Base-by-base conservation (phyloP, 2,113 vertebrate genomes). In the Cathartes aura region DNA sequence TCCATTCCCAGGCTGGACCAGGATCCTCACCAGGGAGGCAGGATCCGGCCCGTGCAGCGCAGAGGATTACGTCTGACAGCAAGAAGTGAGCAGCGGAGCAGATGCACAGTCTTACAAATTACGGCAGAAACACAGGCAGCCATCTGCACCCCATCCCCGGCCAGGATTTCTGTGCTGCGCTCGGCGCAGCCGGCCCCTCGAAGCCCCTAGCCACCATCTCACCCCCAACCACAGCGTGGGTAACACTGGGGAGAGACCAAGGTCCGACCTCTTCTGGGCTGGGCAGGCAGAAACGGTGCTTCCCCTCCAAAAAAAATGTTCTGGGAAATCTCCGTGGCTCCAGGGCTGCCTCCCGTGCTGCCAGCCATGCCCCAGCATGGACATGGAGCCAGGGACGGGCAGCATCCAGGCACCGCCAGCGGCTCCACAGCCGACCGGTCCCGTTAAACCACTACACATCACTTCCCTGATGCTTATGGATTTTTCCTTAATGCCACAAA, bases 401-500 rank as follows among this genome's bases (percentile, higher is more conserved):
- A 82, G 75, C 1, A 10, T 64, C 76, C 60, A 1, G 58, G 90
- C 17, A 1, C 71, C 1, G 30, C 48, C 4, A 2, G 56, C 4
- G 2, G 89, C 88, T 94, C 73, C 48, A 1, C 0, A 4, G 53
- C 78, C 42, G 8, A 53, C n/a, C 52, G 4, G 71, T 50, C 88
- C 59, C 8, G 12, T 63, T 89, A 74, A 94, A 80, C 47, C 22
- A 22, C 78, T 78, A 47, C 40, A 45, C 89, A 91, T 96, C 68
- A 53, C 82, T 97, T 71, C 91, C 90, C 94, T 96, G 96, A 96
- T 97, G 91, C 94, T 91, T 98, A 98, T 97, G 96, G 98, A 98
- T 98, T 98, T 98, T 96, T 91, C 94, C 93, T 97, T 98, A 97
- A 98, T 98, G 95, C 94, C 95, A 82, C 96, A 97, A 98, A 98